A percentile compares a stretch with the other conserved stretches of the same genome.
Evolutionary conservation across 2,113 vertebrate species (phyloP).

Genomic region (Regulus satrapa): DNA sequence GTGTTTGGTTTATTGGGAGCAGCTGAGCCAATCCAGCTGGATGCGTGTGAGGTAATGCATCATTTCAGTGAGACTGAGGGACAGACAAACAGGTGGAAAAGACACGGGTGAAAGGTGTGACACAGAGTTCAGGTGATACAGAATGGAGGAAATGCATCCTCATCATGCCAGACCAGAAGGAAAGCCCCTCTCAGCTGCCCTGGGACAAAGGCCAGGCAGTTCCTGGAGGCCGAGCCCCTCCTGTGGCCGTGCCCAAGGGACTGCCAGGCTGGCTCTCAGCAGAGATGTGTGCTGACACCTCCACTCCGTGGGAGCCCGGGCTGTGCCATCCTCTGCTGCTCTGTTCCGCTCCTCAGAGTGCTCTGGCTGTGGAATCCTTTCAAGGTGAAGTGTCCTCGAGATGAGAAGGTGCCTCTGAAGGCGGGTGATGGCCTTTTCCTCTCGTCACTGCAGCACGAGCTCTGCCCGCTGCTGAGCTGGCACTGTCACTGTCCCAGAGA

Average conservation of each 20-base stretch:
- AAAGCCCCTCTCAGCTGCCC: not conserved
- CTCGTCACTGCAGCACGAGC: not conserved
- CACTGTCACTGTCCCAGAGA: not conserved
- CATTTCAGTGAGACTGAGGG: not conserved
- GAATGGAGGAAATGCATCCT: not conserved
- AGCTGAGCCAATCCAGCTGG: not conserved
- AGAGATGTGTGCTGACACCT: not conserved
- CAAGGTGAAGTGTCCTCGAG: not conserved
- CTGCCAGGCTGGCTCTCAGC: not conserved
- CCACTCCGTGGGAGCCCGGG: rapidly evolving
- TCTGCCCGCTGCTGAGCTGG: not conserved
- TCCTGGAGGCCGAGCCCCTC: not conserved
- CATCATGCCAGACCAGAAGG: not conserved
- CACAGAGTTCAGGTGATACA: not conserved
- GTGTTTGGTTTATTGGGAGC: not conserved
- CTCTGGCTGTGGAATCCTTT: not conserved
- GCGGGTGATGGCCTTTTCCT: not conserved
- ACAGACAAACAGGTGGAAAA: not conserved
- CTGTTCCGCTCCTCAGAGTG: rapidly evolving
- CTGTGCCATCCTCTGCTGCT: not conserved
- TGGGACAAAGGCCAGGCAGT: not conserved
- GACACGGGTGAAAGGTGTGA: not conserved
- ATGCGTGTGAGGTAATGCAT: not conserved
- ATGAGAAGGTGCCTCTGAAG: not conserved
- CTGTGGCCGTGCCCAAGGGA: not conserved